These are phyloP conservation scores for Chaetodon trifascialis DNA, from an alignment of 2,113 vertebrate species.

Conservation along the genomic window DNA sequence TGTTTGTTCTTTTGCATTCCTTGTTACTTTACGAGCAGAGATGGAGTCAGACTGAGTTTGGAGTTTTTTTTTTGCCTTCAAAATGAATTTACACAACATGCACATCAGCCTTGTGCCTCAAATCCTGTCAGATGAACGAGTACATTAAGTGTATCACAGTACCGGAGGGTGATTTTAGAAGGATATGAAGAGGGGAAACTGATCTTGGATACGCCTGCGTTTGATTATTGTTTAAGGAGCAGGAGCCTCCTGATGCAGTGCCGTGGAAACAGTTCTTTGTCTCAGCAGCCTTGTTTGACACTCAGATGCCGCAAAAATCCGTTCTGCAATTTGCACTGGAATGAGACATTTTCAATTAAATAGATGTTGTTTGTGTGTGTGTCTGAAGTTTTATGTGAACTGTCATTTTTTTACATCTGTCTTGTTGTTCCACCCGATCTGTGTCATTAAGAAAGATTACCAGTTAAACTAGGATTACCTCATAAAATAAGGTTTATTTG, in stretches of 20 bases:
- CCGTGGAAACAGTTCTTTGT: background rate
- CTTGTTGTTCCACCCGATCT: background rate
- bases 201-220: conserved; percentile 5
- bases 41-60: background rate
- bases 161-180: background rate
- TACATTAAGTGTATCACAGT: conserved; percentile 11
- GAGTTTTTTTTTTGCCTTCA: conserved; percentile 37
- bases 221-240: conserved; percentile 15
- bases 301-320: conserved; percentile 14
- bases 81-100: background rate
- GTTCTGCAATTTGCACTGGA: conserved; percentile 26
- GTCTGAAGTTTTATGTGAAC: conserved; percentile 3
- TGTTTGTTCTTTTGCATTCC: conserved; percentile 1
- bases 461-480: background rate
- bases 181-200: conserved; percentile 10
- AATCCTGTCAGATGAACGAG: background rate
- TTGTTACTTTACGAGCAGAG: background rate
- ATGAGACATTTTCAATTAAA: conserved; percentile 53
- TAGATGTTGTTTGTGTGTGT: conserved; percentile 13
- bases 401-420: background rate
- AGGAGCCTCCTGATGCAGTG: conserved; percentile 22
- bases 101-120: conserved; percentile 20
- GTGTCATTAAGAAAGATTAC: background rate
- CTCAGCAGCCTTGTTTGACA: conserved; percentile 38
- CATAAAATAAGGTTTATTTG: background rate